Evolutionary conservation across 1,140 invertebrate genomes (phyloP).

Genomic region (Saccostrea echinata): DNA sequence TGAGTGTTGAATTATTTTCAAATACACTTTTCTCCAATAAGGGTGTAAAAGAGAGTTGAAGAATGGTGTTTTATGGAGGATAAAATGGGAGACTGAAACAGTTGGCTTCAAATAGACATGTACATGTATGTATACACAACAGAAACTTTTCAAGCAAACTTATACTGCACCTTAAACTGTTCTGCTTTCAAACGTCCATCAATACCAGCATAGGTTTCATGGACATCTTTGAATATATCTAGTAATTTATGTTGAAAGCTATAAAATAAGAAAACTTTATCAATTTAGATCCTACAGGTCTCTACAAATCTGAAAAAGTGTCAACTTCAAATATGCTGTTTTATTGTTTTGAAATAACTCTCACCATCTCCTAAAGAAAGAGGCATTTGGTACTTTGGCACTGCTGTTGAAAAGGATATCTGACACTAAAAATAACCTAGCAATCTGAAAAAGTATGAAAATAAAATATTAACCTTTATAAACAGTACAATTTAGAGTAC

Average conservation of each 20-base stretch:
- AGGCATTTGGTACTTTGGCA: conserved; percentile 98
- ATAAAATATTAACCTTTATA: too few species aligned
- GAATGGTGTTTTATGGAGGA: too few species aligned
- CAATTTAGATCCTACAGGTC: neutral
- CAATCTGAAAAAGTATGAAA: conserved; percentile 84
- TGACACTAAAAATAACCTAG: conserved; percentile 95
- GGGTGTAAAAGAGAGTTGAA: too few species aligned
- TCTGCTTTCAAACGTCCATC: conserved; percentile 95
- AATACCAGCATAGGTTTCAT: conserved; percentile 88
- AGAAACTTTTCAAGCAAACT: too few species aligned
- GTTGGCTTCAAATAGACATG: too few species aligned
- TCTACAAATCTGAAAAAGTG: neutral
- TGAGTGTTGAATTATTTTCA: too few species aligned
- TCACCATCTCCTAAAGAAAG: conserved; percentile 90
- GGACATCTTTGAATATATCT: conserved; percentile 92
- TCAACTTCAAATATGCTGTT: neutral
- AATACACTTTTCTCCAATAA: too few species aligned
- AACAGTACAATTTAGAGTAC: too few species aligned
- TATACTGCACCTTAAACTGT: conserved; percentile 88
- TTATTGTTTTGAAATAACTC: conserved; percentile 51
- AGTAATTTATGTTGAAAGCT: conserved; percentile 92
- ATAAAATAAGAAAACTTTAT: conserved; percentile 44
- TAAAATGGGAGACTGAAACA: too few species aligned
- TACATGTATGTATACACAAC: too few species aligned
- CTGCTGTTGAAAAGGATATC: conserved; percentile 99